Base-by-base conservation (phyloP, 2,888 invertebrate genomes). In the Liopterus haemorrhoidalis region DNA sequence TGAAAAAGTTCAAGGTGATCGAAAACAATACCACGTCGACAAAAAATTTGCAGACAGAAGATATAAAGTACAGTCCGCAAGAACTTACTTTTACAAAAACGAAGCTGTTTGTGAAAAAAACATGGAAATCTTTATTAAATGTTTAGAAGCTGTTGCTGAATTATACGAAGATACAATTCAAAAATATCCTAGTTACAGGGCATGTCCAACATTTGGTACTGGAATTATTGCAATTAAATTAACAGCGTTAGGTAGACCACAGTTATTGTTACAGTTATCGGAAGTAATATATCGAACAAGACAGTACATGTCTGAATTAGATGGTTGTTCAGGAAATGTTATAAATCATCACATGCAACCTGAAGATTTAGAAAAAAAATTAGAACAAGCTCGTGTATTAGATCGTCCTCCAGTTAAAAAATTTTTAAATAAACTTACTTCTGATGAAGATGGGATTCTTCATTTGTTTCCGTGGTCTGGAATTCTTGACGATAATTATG, bases 391-490 rank as follows among this genome's bases (percentile, higher is more conserved):
- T 16, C 79, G 78, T 56, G 76, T 81, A 63, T 76, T 76, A 61
- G 72, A n/a, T n/a, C n/a, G n/a, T n/a, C n/a, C n/a, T n/a, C n/a
- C n/a, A n/a, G 85, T 89, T 18, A 78, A 85, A 67, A 81, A 82
- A 54, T 92, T 90, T 73, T 78, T 92, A 62, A 79, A 85, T 64
- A 82, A 84, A 64, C 82, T 90, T 64, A 91, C 90, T 49, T 83
- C 83, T 41, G 91, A 91, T 59, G 82, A 84, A 62, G 82, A 91
- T 67, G 93, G 93, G 87, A 85, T 91, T 55, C 86, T 95, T 59
- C 93, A 95, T 66, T 73, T 95, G 64, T 87, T 93, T 70, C 93
- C 93, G 35, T 95, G 94, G 94, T 85, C 88, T 54, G 89, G 90
- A 49, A 83, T 95, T 59, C 77, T 95, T 48, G 89, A 93, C 64